phyloP scores from a whole-genome alignment of 2,797 vertebrate genomes.

The Gallinago solitaria region DNA sequence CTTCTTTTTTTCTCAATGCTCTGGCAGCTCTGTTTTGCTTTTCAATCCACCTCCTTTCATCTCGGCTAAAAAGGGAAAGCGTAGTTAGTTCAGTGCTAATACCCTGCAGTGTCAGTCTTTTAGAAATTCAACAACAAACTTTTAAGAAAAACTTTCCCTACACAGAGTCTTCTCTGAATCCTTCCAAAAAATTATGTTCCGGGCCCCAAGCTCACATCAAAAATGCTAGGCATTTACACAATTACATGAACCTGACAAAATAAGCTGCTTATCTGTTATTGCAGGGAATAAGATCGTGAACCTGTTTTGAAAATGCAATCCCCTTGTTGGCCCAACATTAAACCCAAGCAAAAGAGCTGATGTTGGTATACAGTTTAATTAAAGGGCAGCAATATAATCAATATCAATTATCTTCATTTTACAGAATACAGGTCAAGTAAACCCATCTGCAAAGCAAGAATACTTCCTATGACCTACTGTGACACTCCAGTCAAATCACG shows the following conservation, averaged over 20 bases:
- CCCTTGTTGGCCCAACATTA: background rate
- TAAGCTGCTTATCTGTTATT: background rate
- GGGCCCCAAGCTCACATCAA: background rate
- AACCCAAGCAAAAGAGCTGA: background rate
- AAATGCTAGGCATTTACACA: background rate
- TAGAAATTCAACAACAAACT: background rate
- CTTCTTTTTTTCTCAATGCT: conserved; percentile 95
- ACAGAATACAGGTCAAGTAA: background rate
- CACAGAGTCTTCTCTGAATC: background rate
- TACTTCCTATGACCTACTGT: background rate
- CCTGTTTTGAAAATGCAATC: background rate
- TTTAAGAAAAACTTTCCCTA: background rate
- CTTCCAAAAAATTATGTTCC: background rate
- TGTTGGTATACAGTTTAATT: background rate
- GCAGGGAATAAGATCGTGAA: background rate
- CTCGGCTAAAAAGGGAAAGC: conserved; percentile 82
- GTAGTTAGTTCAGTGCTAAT: background rate
- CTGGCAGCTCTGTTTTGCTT: conserved; percentile 97
- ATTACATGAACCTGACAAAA: background rate
- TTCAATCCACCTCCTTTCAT: conserved; percentile 97
- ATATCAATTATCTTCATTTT: background rate
- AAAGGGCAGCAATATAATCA: background rate
- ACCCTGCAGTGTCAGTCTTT: background rate
- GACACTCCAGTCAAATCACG: background rate
- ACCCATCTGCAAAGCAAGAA: background rate